Evolutionary conservation across 2,797 vertebrate genomes (phyloP).

Genomic region (Crocodylus rhombifer): DNA sequence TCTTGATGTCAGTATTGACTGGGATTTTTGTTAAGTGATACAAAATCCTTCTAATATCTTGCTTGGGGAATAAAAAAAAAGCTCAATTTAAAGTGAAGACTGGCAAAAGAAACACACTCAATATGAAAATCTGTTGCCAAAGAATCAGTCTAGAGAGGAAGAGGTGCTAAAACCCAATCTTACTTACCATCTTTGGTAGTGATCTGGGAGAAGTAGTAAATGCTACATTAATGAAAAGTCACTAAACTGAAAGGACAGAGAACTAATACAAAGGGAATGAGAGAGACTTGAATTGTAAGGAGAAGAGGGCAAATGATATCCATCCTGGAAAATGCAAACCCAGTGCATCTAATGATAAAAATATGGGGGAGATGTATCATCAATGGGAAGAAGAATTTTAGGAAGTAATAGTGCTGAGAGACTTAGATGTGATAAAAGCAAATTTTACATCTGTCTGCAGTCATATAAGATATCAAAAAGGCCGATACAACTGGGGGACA

Average conservation of each 20-base stretch:
- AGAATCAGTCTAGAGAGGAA: conserved; percentile 18
- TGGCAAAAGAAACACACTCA: neutral
- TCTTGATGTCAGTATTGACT: neutral
- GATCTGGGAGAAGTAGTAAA: conserved; percentile 12
- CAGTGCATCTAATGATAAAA: neutral
- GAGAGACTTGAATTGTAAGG: neutral
- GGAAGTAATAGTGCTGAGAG: neutral
- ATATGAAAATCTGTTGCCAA: conserved; percentile 41
- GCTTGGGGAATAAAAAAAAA: neutral
- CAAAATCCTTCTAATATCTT: neutral
- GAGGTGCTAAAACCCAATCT: conserved; percentile 25
- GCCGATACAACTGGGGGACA: too few species aligned
- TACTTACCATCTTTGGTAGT: conserved; percentile 58
- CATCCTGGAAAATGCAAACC: neutral
- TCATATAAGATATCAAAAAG: neutral
- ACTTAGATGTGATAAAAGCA: neutral
- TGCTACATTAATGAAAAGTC: conserved; percentile 12
- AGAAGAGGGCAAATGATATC: neutral
- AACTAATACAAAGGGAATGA: neutral
- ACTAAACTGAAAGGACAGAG: conserved; percentile 28
- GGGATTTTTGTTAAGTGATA: neutral
- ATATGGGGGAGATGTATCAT: neutral
- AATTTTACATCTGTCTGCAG: neutral
- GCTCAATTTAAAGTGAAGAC: conserved; percentile 2
- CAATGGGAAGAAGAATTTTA: neutral